Base-by-base conservation (phyloP, 2,797 vertebrate species). In the Pseudochirops cupreus region DNA sequence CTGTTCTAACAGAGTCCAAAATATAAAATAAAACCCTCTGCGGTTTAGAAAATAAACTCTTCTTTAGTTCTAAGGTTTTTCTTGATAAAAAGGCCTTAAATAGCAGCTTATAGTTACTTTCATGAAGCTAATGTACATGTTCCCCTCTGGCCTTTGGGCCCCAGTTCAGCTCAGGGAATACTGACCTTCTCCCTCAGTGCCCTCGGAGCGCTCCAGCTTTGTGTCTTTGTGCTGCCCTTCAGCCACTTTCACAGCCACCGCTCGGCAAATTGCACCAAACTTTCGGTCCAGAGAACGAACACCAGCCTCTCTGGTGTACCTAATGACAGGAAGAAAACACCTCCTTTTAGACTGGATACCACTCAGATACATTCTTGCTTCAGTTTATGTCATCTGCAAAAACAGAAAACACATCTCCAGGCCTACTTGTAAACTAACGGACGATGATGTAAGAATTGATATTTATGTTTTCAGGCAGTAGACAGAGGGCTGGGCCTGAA, bases 261-360 rank as follows among this genome's bases (percentile, higher is more conserved):
- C 99, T 74, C 99, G 99, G 98, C 99, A 99, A 95, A 99, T 99
- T 1, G 99, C 99, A 39, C 99, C 99, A 4, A 99, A 98, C 98
- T 99, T 99, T 97, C 99, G 99, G 96, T 99, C 99, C 94, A 99
- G 98, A 13, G 99, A 99, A n/a, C 99, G 99, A 39, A 99, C 99
- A 0, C 99, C 99, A 0, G 99, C 99, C 98, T 99, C 99, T 13
- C 99, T 98, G 1, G 99, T 99, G 96, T 99, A 99, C 58, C 99
- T 99, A 97, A 12, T 0, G 7, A 0, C 59, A 55, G 96, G 82
- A 97, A 50, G 95, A 50, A 94, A 93, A 28, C 3, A 52, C 16
- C 26, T 95, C 53, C 95, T 3, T 92, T 67, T 95, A 57, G 59
- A 56, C 50, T 52, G 50, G 50, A 52, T 52, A 52, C 50, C 50